phyloP scores from a whole-genome alignment of 2,113 vertebrate species.

The Platichthys stellatus region DNA sequence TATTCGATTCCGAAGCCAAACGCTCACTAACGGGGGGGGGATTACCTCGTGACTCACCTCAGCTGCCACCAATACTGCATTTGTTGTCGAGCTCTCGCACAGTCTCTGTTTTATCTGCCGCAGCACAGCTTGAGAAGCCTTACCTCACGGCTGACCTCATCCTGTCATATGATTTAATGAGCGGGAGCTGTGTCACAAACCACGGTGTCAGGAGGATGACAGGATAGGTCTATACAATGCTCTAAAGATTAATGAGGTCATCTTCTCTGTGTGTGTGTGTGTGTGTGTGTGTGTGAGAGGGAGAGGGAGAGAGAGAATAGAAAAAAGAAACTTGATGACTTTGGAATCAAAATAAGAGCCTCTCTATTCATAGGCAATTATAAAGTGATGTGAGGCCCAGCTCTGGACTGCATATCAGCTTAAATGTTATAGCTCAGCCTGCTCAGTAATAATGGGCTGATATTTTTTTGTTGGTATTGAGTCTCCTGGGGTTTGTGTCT shows the following conservation, averaged over 20 bases:
- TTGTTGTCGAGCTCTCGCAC: constrained; percentile 42
- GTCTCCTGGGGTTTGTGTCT: constrained; percentile 37
- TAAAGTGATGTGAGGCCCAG: constrained; percentile 25
- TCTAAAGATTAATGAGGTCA: constrained; percentile 79
- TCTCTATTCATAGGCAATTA: constrained; percentile 38
- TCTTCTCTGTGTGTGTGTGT: constrained; percentile 35
- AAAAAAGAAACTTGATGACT: constrained; percentile 56
- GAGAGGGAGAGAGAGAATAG: constrained; percentile 16
- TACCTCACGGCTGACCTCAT: constrained; percentile 73
- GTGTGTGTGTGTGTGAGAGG: neutral
- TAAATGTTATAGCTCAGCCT: constrained; percentile 25
- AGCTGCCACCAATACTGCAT: constrained; percentile 42
- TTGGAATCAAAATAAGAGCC: constrained; percentile 55
- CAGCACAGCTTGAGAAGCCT: constrained; percentile 68
- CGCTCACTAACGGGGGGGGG: constrained; percentile 20
- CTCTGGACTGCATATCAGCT: constrained; percentile 44
- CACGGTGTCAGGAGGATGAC: constrained; percentile 64
- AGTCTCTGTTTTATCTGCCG: constrained; percentile 67
- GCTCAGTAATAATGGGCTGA: constrained; percentile 49
- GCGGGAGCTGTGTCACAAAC: constrained; percentile 68
- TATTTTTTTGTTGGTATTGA: constrained; percentile 45
- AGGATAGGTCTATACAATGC: constrained; percentile 62
- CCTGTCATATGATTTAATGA: constrained; percentile 80
- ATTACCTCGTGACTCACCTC: constrained; percentile 66
- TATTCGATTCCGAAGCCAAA: constrained; percentile 42